Percentiles rank a stretch among this genome's conserved stretches.
Evolutionary conservation across 2,797 vertebrate species (phyloP).

Genomic region (Siniperca obscura): DNA sequence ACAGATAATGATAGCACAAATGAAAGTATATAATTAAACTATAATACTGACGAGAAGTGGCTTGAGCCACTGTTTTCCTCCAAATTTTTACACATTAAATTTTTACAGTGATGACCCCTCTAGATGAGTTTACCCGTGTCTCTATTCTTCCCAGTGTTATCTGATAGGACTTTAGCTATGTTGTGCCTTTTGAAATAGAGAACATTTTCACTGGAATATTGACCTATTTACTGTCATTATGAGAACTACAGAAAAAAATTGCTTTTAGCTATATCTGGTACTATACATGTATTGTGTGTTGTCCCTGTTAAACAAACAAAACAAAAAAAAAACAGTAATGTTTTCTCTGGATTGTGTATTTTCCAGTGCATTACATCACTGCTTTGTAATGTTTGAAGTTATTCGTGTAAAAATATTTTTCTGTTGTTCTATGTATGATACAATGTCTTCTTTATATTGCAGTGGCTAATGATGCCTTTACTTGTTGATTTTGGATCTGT

Average conservation of each 20-base stretch:
- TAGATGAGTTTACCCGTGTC: too few species aligned
- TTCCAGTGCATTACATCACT: background rate
- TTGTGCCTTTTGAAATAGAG: background rate
- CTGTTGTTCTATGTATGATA: too few species aligned
- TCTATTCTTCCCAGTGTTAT: background rate
- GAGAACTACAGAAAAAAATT: background rate
- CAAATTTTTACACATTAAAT: too few species aligned
- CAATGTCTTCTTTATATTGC: background rate
- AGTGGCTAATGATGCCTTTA: background rate
- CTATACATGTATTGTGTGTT: too few species aligned
- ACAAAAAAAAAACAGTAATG: too few species aligned
- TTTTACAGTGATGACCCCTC: background rate
- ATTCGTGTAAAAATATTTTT: background rate
- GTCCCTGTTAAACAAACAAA: too few species aligned
- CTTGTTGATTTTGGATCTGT: background rate
- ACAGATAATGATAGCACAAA: background rate
- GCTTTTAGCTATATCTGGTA: too few species aligned
- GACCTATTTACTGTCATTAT: background rate
- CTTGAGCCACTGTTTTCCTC: background rate
- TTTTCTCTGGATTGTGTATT: background rate
- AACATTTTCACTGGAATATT: background rate
- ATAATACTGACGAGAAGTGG: background rate
- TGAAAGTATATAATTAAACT: background rate
- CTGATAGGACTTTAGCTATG: too few species aligned
- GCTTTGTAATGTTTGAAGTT: background rate